Percentiles rank a stretch among this genome's conserved stretches.
Evolutionary conservation across 64 coral and sea anemone species (phyloP).

Genomic region (Pocillopora damicornis): DNA sequence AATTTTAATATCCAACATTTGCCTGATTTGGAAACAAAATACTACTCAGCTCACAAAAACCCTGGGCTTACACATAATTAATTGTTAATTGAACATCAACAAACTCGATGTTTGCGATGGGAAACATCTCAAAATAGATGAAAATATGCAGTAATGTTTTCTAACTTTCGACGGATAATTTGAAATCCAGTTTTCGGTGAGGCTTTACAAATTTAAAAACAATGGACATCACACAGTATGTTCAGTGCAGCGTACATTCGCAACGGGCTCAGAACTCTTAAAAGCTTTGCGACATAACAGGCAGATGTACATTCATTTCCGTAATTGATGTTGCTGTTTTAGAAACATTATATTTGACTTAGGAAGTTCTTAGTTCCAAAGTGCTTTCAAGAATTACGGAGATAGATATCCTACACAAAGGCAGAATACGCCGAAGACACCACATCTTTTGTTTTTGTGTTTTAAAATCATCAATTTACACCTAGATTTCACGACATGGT

Average conservation of each 20-base stretch:
- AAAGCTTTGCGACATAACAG: neutral
- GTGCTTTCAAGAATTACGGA: neutral
- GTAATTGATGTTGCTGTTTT: neutral
- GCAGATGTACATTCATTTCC: slow-evolving; percentile 9
- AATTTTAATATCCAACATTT: slow-evolving; percentile 79
- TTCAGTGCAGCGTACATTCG: neutral
- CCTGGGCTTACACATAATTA: slow-evolving; percentile 60
- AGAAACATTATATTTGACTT: neutral
- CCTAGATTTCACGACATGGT: neutral
- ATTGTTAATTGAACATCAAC: slow-evolving; percentile 55
- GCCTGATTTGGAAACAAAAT: slow-evolving; percentile 68
- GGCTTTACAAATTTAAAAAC: neutral
- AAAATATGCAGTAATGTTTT: neutral
- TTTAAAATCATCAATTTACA: neutral
- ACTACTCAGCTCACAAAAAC: slow-evolving; percentile 42
- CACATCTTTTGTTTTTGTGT: slow-evolving; percentile 10
- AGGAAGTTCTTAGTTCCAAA: neutral
- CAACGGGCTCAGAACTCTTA: neutral
- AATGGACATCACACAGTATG: neutral
- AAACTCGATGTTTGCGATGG: slow-evolving; percentile 21
- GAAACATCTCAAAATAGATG: neutral
- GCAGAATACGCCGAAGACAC: neutral
- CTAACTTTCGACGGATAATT: neutral
- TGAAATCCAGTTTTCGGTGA: neutral
- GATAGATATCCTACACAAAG: neutral